A percentile compares a stretch with the other conserved stretches of the same genome.
These are phyloP conservation scores for Eupristina koningsbergeri DNA, from an alignment of 1,140 invertebrate genomes.

Conservation along the genomic window DNA sequence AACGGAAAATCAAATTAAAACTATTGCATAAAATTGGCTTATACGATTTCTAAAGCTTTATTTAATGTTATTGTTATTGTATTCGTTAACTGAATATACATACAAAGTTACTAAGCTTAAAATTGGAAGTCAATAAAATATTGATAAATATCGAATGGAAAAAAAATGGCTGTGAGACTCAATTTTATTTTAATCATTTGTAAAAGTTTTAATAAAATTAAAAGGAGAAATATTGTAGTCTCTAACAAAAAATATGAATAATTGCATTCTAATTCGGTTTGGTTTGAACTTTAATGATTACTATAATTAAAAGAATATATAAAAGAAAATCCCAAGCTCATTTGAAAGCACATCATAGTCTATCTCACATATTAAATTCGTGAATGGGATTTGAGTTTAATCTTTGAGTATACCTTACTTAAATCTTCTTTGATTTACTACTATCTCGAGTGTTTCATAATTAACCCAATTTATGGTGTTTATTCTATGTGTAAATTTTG, in stretches of 20 bases:
- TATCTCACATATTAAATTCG: neutral
- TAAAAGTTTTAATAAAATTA: no score
- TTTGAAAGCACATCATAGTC: neutral
- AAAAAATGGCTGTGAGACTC: no score
- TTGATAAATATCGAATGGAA: no score
- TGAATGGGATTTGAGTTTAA: neutral
- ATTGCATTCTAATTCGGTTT: neutral
- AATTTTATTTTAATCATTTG: no score
- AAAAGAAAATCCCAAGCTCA: neutral
- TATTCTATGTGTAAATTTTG: neutral
- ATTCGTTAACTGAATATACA: neutral
- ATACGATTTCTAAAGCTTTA: neutral
- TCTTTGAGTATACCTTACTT: neutral
- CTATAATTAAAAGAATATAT: neutral
- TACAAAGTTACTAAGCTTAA: no score
- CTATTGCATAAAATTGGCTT: neutral
- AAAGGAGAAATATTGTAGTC: neutral
- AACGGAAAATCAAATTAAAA: neutral
- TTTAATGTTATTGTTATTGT: neutral
- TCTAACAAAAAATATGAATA: neutral
- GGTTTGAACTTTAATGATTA: neutral
- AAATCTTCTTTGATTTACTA: neutral
- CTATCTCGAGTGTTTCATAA: neutral
- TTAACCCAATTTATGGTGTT: neutral
- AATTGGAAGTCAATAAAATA: no score